These are phyloP conservation scores for Caenorhabditis inopinata DNA, from an alignment of 1,140 invertebrate genomes.

Conservation along the genomic window DNA sequence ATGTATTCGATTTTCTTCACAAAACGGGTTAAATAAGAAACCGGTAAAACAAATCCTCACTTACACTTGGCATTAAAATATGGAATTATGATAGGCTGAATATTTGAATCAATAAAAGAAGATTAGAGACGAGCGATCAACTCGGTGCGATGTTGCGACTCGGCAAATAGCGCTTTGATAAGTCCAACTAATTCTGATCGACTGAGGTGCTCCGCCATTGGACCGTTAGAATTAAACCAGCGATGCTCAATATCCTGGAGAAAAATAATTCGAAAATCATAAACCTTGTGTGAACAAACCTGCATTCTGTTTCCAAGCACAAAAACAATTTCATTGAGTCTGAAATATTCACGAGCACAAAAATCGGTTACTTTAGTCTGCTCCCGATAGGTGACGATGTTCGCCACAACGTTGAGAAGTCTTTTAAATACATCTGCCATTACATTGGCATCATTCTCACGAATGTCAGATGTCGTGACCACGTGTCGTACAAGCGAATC, in stretches of 20 bases:
- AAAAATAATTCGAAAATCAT: no score
- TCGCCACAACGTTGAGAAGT: not conserved
- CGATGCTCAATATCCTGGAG: constrained; percentile 2
- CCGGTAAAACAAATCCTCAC: not conserved
- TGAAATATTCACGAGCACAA: not conserved
- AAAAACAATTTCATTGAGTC: constrained; percentile 1
- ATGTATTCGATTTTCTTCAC: not conserved
- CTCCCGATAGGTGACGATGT: not conserved
- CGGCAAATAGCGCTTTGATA: not conserved
- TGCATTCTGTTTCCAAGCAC: constrained; percentile 11
- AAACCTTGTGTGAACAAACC: not conserved
- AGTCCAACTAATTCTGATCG: constrained; percentile 8
- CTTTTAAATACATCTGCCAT: constrained; percentile 15
- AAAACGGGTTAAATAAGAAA: not conserved
- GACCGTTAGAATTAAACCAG: not conserved
- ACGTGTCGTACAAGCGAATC: not conserved
- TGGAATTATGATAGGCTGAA: not conserved
- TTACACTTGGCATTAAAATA: not conserved
- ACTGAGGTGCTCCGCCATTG: constrained; percentile 4
- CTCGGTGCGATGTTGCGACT: not conserved
- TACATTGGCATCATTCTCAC: constrained; percentile 14
- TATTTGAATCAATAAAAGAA: not conserved
- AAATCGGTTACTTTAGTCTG: constrained; percentile 22
- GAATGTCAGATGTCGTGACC: constrained; percentile 12
- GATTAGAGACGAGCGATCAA: not conserved